Evolutionary conservation across 2,113 vertebrate genomes (phyloP), one percentile per base, ranked within the genome.

Genomic region (Rhinoderma darwinii): DNA sequence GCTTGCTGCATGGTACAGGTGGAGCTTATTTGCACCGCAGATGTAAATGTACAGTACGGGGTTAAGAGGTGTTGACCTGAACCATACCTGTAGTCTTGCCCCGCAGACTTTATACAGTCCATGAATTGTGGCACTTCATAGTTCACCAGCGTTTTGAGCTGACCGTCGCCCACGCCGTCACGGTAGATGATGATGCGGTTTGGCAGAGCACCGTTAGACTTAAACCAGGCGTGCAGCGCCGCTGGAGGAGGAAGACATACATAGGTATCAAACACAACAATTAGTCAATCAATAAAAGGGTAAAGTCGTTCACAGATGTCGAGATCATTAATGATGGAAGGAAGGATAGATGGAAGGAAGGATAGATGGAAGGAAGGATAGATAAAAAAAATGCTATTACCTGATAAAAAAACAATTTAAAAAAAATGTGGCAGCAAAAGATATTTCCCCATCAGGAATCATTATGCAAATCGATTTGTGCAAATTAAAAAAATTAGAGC

Each of bases 91-190:
- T 99, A 99, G 82, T 96, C 94, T 18, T 92, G 85, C 0, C 96
- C 95, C 32, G 97, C 78, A 25, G 94, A 93, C 84, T 91, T 95
- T 83, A 99, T 94, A 88, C 94, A 97, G 56, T 97, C 96, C 88
- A 96, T 83, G 88, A 99, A 95, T 27, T 99, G 98, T 2, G 95
- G 89, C 0, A 99, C 94, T 92, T 99, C 98, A 0, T 97, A 98
- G 90, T 90, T 95, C 47, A 99, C 97, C 72, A 99, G 89, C 0
- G 94, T 95, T 74, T 96, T 92, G 15, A 99, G 93, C 22, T 98
- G 97, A 8, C 98, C 98, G 0, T 99, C 98, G 1, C 98, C 98
- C 6, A 99, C 97, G 0, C 98, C 98, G 27, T 99, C 98, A 4
- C 98, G 93, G 87, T 97, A 99, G 88, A 99, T 96, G 0, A 99